Evolutionary conservation across 1,140 invertebrate genomes (phyloP), one percentile per base, ranked within the genome.

Genomic region (Rhyacophila brunnea): DNA sequence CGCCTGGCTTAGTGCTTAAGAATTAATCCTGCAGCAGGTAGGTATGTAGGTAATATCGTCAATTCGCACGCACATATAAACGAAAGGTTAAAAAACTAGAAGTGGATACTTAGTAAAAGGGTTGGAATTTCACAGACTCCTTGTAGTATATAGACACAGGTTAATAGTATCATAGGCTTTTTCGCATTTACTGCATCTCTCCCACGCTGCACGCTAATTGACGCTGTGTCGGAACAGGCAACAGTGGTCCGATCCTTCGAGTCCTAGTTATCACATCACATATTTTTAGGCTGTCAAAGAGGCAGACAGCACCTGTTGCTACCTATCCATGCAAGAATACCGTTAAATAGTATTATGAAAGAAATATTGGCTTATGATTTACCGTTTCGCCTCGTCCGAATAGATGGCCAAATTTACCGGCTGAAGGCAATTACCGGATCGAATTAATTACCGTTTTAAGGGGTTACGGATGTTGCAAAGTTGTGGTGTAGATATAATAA

Each of bases 391-490:
- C 34, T 17, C 23, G 53, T 48, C 35, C 38, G 52, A 46, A 23
- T 51, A 23, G 35, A 35, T 35, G 49, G 54, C 42, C 20, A 34
- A 53, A 47, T 58, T 15, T 48, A 57, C 28, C 55, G 35, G 43
- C 15, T 38, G 36, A 47, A 48, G 20, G n/a, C 38, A 40, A 44
- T 44, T 42, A 43, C 44, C 18, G 15, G 32, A 28, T 28, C 17
- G 42, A 55, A 55, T 55, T 55, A 55, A 28, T 44, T 20, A 32
- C 43, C 14, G 43, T 28, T 18, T 28, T 28, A 23, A 11, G 28
- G 42, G 52, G 52, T 44, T 32, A 54, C 52, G 52, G 52, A 55
- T 55, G 52, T 55, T 55, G 36, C 36, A 28, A 34, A 35, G 34
- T 34, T 55, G 36, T 55, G 32, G 44, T 45, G 34, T 46, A 28